Percentiles rank a stretch among this genome's conserved stretches.
Conservation (phyloP, 2,888 invertebrate genomes). For the Rhogogaster chlorosoma region DNA sequence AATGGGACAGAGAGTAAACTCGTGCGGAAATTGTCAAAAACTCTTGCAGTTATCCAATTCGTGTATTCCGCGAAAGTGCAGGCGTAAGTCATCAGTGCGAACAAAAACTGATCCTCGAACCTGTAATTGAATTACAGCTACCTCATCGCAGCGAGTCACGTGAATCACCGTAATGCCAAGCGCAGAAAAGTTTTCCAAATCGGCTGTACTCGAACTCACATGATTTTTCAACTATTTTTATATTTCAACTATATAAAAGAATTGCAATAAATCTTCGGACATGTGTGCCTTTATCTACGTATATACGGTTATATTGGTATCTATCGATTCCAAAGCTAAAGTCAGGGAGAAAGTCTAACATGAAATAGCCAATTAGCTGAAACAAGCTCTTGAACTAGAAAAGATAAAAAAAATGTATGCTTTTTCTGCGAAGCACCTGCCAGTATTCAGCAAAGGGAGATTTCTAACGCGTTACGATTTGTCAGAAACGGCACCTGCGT, state of each 20-base stretch:
- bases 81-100: background rate
- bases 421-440: slow-evolving; percentile 40
- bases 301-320: background rate
- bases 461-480: slow-evolving; percentile 66
- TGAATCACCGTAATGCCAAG: background rate
- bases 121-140: background rate
- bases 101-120: background rate
- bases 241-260: too few species aligned
- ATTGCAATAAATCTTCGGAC: background rate
- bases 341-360: background rate
- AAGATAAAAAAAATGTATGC: background rate
- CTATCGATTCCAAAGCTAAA: background rate
- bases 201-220: background rate
- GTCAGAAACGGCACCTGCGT: slow-evolving; percentile 59
- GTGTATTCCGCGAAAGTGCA: background rate
- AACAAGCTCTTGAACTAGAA: background rate
- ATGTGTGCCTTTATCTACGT: background rate
- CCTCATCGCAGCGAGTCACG: background rate
- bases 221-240: background rate
- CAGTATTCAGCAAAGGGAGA: slow-evolving; percentile 28
- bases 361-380: background rate
- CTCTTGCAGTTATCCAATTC: background rate
- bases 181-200: background rate
- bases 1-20: slow-evolving; percentile 14
- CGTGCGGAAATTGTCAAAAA: background rate